Conservation (phyloP, 2,888 invertebrate species). For the Panzeria rudis region DNA sequence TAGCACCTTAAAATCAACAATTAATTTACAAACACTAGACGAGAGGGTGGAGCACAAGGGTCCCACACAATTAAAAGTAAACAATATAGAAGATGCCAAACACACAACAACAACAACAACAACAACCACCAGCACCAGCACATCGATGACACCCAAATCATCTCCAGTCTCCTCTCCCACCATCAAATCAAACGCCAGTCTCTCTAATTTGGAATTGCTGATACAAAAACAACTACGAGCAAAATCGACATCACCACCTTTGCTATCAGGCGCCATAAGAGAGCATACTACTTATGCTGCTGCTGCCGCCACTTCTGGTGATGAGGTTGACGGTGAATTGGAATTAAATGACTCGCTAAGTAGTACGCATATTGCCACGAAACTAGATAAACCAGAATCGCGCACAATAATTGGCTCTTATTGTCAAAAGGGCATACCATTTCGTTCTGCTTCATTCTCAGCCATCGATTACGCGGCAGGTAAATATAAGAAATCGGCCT, state of each 20-base stretch:
- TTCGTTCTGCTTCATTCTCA: slow-evolving; percentile 93
- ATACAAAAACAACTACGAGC: slow-evolving; percentile 76
- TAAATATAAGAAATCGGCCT: slow-evolving; percentile 85
- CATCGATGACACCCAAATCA: slow-evolving; percentile 48
- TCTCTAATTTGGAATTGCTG: slow-evolving; percentile 81
- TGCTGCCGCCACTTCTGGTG: not conserved
- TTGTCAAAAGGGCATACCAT: slow-evolving; percentile 88
- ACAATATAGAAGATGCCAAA: slow-evolving; percentile 54
- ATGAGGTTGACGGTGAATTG: slow-evolving; percentile 34
- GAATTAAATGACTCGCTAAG: slow-evolving; percentile 47
- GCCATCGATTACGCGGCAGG: slow-evolving; percentile 91
- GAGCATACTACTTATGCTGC: not conserved
- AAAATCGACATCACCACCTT: slow-evolving; percentile 79
- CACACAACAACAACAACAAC: slow-evolving; percentile 22
- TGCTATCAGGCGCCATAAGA: slow-evolving; percentile 29
- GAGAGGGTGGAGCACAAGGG: slow-evolving; percentile 29
- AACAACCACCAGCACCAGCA: not conserved
- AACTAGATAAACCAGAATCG: slow-evolving; percentile 86
- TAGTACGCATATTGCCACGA: slow-evolving; percentile 80
- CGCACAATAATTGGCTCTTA: slow-evolving; percentile 87
- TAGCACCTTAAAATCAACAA: slow-evolving; percentile 76
- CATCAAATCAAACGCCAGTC: slow-evolving; percentile 80
- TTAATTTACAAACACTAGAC: slow-evolving; percentile 69
- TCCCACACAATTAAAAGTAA: slow-evolving; percentile 52
- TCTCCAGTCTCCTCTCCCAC: slow-evolving; percentile 58